phyloP scores from a whole-genome alignment of 2,888 invertebrate species.

The Macrosoma leucophasiata region DNA sequence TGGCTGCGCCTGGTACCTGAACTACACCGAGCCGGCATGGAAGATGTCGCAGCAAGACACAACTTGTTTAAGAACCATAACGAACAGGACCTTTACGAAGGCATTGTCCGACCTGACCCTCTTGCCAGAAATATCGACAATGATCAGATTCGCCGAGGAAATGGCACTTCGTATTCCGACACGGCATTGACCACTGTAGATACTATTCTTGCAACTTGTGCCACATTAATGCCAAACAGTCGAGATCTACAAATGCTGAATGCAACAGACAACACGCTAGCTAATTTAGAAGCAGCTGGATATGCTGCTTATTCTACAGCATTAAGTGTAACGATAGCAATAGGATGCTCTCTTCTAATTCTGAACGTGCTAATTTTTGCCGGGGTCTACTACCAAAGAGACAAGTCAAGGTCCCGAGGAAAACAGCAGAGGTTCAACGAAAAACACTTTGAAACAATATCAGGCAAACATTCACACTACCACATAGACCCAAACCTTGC shows the following conservation, averaged over 20 bases:
- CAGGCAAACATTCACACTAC: constrained; percentile 86
- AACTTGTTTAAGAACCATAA: constrained; percentile 93
- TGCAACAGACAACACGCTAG: constrained; percentile 82
- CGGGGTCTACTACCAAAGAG: constrained; percentile 88
- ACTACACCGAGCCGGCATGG: constrained; percentile 90
- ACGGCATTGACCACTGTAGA: constrained; percentile 82
- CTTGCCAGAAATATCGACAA: constrained; percentile 78
- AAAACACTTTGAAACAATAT: constrained; percentile 84
- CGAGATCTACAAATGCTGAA: constrained; percentile 68
- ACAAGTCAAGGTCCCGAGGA: constrained; percentile 81
- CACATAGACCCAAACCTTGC: constrained; percentile 85
- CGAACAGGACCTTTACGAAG: constrained; percentile 92
- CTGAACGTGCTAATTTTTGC: constrained; percentile 89
- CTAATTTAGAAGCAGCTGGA: constrained; percentile 86
- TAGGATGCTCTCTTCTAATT: constrained; percentile 87
- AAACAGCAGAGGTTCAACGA: constrained; percentile 84
- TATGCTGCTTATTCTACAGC: constrained; percentile 86
- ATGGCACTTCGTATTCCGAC: constrained; percentile 67
- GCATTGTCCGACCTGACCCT: constrained; percentile 90
- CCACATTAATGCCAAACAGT: constrained; percentile 76
- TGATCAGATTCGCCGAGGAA: constrained; percentile 75
- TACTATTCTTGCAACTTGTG: constrained; percentile 82
- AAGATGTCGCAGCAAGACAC: constrained; percentile 89
- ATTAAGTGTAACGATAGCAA: constrained; percentile 85
- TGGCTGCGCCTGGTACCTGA: constrained; percentile 97